Evolutionary conservation across 2,888 invertebrate genomes (phyloP).

Genomic region (Drepana falcataria): DNA sequence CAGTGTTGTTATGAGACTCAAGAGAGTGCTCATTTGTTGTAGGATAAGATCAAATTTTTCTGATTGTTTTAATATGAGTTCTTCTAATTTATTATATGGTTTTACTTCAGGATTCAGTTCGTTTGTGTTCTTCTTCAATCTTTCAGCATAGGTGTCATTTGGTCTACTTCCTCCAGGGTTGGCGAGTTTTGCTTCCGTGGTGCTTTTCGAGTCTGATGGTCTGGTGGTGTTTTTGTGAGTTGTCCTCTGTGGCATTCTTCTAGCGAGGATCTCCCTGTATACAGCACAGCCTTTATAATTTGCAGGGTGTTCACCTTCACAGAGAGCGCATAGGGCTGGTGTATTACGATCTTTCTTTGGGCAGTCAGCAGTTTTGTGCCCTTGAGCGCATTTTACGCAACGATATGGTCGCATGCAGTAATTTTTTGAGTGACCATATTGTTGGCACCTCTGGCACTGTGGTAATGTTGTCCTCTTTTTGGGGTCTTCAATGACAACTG

Average conservation of each 20-base stretch:
- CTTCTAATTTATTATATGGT: conserved; percentile 4
- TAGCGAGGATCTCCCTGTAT: conserved; percentile 10
- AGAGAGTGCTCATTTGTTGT: conserved; percentile 7
- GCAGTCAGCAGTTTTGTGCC: conserved; percentile 19
- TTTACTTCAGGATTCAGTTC: neutral
- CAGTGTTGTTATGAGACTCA: neutral
- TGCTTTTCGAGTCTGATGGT: neutral
- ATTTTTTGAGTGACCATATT: conserved; percentile 19
- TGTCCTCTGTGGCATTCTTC: neutral
- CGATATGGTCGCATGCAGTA: conserved; percentile 18
- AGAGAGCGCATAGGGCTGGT: conserved; percentile 15
- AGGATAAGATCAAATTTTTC: conserved; percentile 16
- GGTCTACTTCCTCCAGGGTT: neutral
- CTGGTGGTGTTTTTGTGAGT: neutral
- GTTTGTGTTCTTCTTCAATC: neutral
- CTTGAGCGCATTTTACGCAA: conserved; percentile 20
- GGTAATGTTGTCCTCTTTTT: conserved; percentile 10
- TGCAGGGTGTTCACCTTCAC: conserved; percentile 12
- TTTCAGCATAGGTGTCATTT: neutral
- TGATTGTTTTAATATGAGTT: conserved; percentile 8
- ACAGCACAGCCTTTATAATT: conserved; percentile 11
- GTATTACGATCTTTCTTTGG: conserved; percentile 13
- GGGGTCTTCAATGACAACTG: conserved; percentile 16
- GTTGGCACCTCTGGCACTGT: conserved; percentile 20
- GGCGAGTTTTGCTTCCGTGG: neutral